Evolutionary conservation across 1,140 invertebrate species (phyloP).

Genomic region (Ruditapes philippinarum): DNA sequence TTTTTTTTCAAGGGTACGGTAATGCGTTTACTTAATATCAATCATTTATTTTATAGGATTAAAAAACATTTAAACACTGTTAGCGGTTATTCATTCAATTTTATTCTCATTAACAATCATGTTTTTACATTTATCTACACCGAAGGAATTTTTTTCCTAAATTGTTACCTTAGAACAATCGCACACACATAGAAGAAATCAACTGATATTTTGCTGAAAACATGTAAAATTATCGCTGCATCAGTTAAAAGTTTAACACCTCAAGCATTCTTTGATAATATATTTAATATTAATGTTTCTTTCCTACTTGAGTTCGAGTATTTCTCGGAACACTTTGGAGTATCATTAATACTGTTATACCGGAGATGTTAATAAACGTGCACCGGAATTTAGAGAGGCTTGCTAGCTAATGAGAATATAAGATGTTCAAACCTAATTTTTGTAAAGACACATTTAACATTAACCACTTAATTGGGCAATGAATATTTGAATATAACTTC

Average conservation of each 20-base stretch:
- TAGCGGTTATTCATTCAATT: neutral
- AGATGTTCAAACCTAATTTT: too few species aligned
- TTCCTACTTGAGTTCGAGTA: neutral
- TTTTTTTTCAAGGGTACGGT: too few species aligned
- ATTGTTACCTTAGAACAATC: too few species aligned
- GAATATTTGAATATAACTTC: too few species aligned
- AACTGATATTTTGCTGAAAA: neutral
- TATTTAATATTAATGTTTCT: constrained; percentile 8
- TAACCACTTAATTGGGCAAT: too few species aligned
- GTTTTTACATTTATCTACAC: neutral
- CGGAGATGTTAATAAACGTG: neutral
- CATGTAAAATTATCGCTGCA: neutral
- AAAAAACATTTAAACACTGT: neutral
- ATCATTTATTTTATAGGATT: too few species aligned
- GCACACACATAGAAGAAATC: neutral
- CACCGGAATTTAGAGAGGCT: neutral
- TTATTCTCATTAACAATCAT: neutral
- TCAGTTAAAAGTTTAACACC: neutral
- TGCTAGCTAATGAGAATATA: neutral
- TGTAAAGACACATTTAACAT: too few species aligned
- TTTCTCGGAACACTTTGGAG: neutral
- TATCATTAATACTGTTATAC: constrained; percentile 10
- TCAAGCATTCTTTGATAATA: constrained; percentile 3
- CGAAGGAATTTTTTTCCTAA: too few species aligned
- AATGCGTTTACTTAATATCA: too few species aligned